These are phyloP conservation scores for Ophraella communa DNA, from an alignment of 2,888 invertebrate species.

Conservation along the genomic window DNA sequence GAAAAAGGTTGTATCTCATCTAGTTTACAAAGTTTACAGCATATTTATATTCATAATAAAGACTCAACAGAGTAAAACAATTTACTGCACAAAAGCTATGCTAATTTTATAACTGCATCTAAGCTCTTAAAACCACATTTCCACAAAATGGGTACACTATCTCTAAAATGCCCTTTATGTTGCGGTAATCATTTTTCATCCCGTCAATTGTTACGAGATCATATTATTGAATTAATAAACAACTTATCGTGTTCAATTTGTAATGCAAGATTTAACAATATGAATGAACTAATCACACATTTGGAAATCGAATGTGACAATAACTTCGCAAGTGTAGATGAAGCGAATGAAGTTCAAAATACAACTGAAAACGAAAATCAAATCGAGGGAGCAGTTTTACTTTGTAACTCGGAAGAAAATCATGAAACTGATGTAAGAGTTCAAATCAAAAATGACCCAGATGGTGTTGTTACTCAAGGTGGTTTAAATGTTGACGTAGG, in stretches of 20 bases:
- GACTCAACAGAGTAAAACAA: no score
- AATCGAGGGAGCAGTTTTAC: background rate
- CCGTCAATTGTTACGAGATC: slow-evolving; percentile 62
- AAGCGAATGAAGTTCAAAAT: slow-evolving; percentile 16
- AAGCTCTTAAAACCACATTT: background rate
- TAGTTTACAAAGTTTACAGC: background rate
- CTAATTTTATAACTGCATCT: background rate
- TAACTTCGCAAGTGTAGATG: slow-evolving; percentile 14
- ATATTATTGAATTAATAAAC: slow-evolving; percentile 64
- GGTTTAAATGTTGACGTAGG: slow-evolving; percentile 20
- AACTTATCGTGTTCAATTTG: slow-evolving; percentile 70
- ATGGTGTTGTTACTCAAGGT: slow-evolving; percentile 27
- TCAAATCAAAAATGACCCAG: slow-evolving; percentile 13
- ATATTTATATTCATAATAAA: background rate
- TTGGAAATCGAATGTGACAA: slow-evolving; percentile 57
- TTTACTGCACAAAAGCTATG: no score
- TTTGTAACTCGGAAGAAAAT: slow-evolving; percentile 29
- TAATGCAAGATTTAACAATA: slow-evolving; percentile 62
- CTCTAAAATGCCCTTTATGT: slow-evolving; percentile 68
- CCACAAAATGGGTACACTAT: slow-evolving; percentile 62
- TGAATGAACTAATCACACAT: slow-evolving; percentile 66
- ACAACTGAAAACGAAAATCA: background rate
- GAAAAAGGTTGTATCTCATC: background rate
- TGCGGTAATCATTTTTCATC: slow-evolving; percentile 69
- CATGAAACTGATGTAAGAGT: slow-evolving; percentile 44